Percentiles rank a stretch among this genome's conserved stretches.
Evolutionary conservation across 1,140 invertebrate genomes (phyloP).

Genomic region (Drosophila orosa): DNA sequence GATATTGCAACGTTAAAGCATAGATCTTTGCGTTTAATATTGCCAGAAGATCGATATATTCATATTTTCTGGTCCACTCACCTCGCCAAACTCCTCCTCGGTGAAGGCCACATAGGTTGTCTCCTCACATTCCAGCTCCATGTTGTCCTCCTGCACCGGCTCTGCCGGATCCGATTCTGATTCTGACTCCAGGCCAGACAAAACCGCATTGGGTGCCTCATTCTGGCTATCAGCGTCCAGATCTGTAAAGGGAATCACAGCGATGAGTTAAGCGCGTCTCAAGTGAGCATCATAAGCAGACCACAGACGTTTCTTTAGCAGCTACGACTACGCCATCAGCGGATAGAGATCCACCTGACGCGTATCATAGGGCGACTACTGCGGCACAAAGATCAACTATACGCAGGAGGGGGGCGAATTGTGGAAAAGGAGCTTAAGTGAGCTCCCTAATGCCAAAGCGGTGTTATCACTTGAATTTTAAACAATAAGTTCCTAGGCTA

Average conservation of each 20-base stretch:
- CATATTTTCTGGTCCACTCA: conserved; percentile 71
- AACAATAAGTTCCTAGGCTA: conserved; percentile 38
- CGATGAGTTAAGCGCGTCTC: not conserved
- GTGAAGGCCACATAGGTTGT: conserved; percentile 87
- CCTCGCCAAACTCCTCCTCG: conserved; percentile 89
- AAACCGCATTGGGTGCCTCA: conserved; percentile 69
- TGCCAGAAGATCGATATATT: too few species aligned
- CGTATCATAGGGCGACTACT: conserved; percentile 7
- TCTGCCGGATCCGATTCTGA: conserved; percentile 75
- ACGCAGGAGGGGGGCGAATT: not conserved
- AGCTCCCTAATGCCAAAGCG: not conserved
- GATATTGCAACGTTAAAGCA: too few species aligned
- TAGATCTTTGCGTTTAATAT: too few species aligned
- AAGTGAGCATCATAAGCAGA: not conserved
- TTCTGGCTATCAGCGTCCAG: conserved; percentile 83
- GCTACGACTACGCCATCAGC: conserved; percentile 2
- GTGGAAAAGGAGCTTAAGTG: not conserved
- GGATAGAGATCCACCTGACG: not conserved
- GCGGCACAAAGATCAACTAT: conserved; percentile 11
- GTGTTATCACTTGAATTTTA: conserved; percentile 49
- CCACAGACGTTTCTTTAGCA: conserved; percentile 27
- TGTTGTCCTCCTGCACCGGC: conserved; percentile 38
- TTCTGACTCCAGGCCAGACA: conserved; percentile 78
- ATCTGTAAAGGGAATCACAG: conserved; percentile 58
- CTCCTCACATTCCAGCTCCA: conserved; percentile 84